These are phyloP conservation scores for Eilema caniola DNA, from an alignment of 2,888 invertebrate genomes.

Conservation along the genomic window DNA sequence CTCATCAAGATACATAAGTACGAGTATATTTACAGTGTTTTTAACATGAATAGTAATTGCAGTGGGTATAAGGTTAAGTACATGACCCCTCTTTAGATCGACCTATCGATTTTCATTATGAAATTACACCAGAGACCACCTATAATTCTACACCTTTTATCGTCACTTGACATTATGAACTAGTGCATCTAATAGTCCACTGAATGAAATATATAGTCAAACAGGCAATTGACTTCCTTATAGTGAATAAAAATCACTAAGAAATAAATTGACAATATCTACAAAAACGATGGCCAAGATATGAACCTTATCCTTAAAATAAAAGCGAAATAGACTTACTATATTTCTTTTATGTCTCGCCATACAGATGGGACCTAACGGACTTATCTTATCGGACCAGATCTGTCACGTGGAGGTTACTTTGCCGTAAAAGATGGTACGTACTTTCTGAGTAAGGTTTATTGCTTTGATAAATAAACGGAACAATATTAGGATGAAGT, in stretches of 20 bases:
- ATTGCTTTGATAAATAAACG: conserved; percentile 12
- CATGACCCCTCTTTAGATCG: background rate
- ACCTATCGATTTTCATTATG: background rate
- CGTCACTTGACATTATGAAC: no score
- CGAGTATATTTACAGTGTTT: no score
- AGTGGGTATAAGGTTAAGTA: background rate
- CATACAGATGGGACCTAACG: conserved; percentile 38
- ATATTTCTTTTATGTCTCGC: conserved; percentile 41
- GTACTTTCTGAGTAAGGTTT: conserved; percentile 18
- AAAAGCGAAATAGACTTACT: conserved; percentile 31
- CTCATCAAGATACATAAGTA: no score
- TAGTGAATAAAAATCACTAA: background rate
- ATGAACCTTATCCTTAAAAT: conserved; percentile 19
- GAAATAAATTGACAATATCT: background rate
- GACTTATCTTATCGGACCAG: conserved; percentile 40
- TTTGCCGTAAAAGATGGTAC: conserved; percentile 18
- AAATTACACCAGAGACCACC: no score
- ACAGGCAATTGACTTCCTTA: background rate
- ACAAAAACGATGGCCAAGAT: conserved; percentile 17
- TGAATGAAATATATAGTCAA: background rate
- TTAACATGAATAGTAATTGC: no score
- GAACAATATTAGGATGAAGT: background rate
- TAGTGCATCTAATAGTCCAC: background rate
- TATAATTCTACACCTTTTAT: no score
- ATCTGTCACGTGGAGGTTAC: conserved; percentile 33